These are phyloP conservation scores for Drosophila paranaensis DNA, from an alignment of 2,888 invertebrate genomes.

Conservation along the genomic window DNA sequence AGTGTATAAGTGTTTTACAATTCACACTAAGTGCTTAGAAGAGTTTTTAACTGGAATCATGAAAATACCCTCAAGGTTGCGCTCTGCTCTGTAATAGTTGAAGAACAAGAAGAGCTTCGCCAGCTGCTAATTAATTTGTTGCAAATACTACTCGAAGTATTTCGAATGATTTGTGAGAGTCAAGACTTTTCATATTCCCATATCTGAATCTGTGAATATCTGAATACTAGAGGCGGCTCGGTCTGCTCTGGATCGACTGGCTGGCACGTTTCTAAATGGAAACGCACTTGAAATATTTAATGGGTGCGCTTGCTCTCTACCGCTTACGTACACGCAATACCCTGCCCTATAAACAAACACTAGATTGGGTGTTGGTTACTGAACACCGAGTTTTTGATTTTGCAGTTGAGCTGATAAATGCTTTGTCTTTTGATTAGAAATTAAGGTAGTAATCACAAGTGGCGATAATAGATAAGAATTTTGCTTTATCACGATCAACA, in stretches of 20 bases:
- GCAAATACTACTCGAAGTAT: conserved; percentile 11
- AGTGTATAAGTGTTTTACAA: conserved; percentile 21
- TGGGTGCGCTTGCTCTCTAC: conserved; percentile 20
- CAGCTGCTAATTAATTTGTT: conserved; percentile 61
- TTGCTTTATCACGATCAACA: neutral
- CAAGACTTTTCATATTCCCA: conserved; percentile 24
- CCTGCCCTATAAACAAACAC: neutral
- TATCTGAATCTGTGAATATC: conserved; percentile 18
- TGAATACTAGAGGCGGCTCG: conserved; percentile 18
- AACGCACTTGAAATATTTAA: conserved; percentile 66
- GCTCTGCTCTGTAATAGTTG: conserved; percentile 1
- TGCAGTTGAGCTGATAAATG: neutral
- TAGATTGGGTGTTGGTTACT: neutral
- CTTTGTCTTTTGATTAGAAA: neutral
- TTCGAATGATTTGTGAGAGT: conserved; percentile 14
- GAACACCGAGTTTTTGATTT: neutral
- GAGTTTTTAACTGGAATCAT: conserved; percentile 17
- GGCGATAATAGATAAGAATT: neutral
- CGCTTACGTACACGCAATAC: conserved; percentile 8
- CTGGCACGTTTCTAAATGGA: conserved; percentile 62
- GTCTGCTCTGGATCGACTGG: conserved; percentile 66
- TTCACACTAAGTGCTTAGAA: conserved; percentile 29
- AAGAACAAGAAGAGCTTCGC: conserved; percentile 10
- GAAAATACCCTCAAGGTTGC: conserved; percentile 37
- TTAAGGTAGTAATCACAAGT: neutral